phyloP scores from a whole-genome alignment of 2,797 vertebrate species.

The Pseudochaenichthys georgianus region DNA sequence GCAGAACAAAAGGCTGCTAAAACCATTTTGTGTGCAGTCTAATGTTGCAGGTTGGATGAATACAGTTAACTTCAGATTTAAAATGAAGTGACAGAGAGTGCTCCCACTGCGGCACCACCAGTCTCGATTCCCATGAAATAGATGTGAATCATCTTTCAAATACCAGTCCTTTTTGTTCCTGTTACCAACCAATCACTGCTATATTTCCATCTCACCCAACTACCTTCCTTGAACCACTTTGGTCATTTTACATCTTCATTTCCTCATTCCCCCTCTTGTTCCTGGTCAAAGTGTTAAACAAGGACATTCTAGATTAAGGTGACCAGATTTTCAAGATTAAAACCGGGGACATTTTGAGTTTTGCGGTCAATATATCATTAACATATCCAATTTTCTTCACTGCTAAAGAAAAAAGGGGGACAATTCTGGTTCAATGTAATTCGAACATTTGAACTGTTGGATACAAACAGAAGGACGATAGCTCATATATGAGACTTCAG shows the following conservation, averaged over 20 bases:
- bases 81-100: constrained; percentile 68
- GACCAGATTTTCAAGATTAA: no score
- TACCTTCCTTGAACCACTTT: constrained; percentile 14
- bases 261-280: constrained; percentile 14
- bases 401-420: no score
- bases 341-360: no score
- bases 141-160: constrained; percentile 26
- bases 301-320: constrained; percentile 19
- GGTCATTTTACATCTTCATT: constrained; percentile 16
- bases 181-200: constrained; percentile 10
- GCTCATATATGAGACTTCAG: no score
- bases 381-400: no score
- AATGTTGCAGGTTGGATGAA: constrained; percentile 71
- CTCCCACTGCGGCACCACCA: constrained; percentile 29
- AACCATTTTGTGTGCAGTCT: constrained; percentile 67
- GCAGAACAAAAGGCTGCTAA: constrained; percentile 60
- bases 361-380: no score
- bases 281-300: constrained; percentile 21
- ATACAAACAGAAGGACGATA: no score
- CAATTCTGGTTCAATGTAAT: no score
- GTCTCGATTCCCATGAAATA: constrained; percentile 20
- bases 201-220: constrained; percentile 11
- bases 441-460: no score
- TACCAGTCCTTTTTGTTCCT: constrained; percentile 16
- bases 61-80: constrained; percentile 71